A percentile compares a stretch with the other conserved stretches of the same genome.
Evolutionary conservation across 2,797 vertebrate genomes (phyloP).

Genomic region (Amblyraja radiata): DNA sequence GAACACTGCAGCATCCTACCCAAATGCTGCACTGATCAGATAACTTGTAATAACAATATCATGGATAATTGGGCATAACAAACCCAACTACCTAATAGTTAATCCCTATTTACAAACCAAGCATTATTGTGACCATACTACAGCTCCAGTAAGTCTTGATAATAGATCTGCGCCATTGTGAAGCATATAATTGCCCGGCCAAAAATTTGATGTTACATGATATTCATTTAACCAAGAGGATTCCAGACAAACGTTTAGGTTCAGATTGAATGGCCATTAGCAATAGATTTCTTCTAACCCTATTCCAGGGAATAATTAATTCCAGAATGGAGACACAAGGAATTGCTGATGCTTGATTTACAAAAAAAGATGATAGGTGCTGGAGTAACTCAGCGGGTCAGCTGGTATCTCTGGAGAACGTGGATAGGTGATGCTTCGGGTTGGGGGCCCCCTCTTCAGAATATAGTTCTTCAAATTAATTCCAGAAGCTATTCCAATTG

Average conservation of each 20-base stretch:
- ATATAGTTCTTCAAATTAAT: background rate
- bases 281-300: background rate
- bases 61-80: background rate
- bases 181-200: background rate
- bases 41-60: background rate
- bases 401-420: too few relatives aligned
- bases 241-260: background rate
- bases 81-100: background rate
- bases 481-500: background rate
- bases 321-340: too few relatives aligned
- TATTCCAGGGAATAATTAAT: background rate
- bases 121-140: background rate
- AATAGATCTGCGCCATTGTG: background rate
- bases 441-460: too few relatives aligned
- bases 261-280: background rate
- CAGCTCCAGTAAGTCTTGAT: background rate
- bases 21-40: background rate
- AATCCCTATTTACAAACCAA: background rate
- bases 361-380: too few relatives aligned
- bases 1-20: background rate
- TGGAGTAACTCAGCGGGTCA: too few relatives aligned
- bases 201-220: background rate
- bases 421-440: too few relatives aligned
- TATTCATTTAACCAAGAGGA: background rate
- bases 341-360: too few relatives aligned